These are phyloP conservation scores for Neodontobutis hainanensis DNA, from an alignment of 2,113 vertebrate genomes.

Conservation along the genomic window DNA sequence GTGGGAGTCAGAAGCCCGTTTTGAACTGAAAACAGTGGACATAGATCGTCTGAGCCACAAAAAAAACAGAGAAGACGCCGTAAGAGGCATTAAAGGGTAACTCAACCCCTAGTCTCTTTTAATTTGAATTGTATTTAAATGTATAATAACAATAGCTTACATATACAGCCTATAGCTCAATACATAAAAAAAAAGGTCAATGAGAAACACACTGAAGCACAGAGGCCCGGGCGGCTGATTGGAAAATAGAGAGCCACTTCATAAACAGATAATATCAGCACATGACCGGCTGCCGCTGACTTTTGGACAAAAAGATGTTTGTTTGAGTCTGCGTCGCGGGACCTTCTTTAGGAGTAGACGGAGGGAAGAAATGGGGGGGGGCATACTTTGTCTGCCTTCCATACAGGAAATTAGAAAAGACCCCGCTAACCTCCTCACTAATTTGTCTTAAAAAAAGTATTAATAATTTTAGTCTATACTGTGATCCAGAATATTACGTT, in stretches of 20 bases:
- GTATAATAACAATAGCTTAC: no score
- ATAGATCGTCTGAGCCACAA: no score
- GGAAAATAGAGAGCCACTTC: slow-evolving; percentile 61
- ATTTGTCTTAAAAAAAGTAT: slow-evolving; percentile 4
- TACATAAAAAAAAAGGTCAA: background rate
- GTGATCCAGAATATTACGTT: background rate
- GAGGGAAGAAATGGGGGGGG: slow-evolving; percentile 11
- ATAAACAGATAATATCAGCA: slow-evolving; percentile 70
- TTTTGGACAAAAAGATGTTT: slow-evolving; percentile 64
- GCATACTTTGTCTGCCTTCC: background rate
- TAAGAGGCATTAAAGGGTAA: no score
- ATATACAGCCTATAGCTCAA: no score
- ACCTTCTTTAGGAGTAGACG: slow-evolving; percentile 14
- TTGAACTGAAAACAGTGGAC: no score
- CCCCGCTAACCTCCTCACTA: slow-evolving; percentile 1
- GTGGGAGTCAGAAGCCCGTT: no score
- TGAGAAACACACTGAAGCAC: slow-evolving; percentile 36
- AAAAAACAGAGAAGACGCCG: no score
- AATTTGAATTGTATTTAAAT: no score
- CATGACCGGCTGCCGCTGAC: slow-evolving; percentile 61
- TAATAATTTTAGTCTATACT: background rate
- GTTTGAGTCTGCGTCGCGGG: slow-evolving; percentile 41
- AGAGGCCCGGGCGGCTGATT: slow-evolving; percentile 33
- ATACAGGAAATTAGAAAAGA: slow-evolving; percentile 48
- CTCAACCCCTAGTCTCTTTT: no score